Conservation (phyloP, 2,888 invertebrate genomes). For the Apotomis betuletana region DNA sequence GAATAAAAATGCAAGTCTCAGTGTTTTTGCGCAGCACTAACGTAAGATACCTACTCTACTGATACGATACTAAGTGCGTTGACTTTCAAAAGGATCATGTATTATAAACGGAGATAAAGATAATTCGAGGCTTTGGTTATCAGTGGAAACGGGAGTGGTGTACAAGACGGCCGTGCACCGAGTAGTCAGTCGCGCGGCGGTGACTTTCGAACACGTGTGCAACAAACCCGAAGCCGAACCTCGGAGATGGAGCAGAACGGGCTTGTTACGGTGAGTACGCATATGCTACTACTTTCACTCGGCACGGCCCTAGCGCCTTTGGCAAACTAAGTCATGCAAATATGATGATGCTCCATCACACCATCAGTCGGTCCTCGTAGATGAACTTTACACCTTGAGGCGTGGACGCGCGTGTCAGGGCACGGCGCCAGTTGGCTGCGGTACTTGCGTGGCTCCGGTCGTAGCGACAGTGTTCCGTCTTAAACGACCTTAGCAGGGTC, state of each 20-base stretch:
- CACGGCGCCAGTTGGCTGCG: constrained; percentile 80
- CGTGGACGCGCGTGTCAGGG: constrained; percentile 67
- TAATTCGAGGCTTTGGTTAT: constrained; percentile 52
- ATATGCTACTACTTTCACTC: constrained; percentile 39
- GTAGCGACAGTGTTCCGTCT: constrained; percentile 56
- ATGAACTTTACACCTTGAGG: constrained; percentile 77
- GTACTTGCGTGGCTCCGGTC: constrained; percentile 62
- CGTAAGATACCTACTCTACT: too few species aligned
- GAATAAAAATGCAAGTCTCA: too few species aligned
- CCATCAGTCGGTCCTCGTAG: constrained; percentile 44
- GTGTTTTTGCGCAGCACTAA: too few species aligned
- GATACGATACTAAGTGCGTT: too few species aligned
- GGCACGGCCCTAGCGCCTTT: not conserved
- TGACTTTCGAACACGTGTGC: constrained; percentile 44
- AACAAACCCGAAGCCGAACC: constrained; percentile 44
- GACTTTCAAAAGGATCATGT: constrained; percentile 10
- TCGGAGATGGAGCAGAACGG: constrained; percentile 55
- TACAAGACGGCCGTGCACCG: constrained; percentile 15
- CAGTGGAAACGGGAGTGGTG: constrained; percentile 32
- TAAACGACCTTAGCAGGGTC: constrained; percentile 63
- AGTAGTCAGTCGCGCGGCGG: constrained; percentile 31
- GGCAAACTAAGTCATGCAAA: constrained; percentile 1
- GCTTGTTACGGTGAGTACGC: constrained; percentile 59
- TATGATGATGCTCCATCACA: constrained; percentile 23
- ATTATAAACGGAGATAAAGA: constrained; percentile 33